phyloP scores from a whole-genome alignment of 2,113 vertebrate species.

The Upupa epops region DNA sequence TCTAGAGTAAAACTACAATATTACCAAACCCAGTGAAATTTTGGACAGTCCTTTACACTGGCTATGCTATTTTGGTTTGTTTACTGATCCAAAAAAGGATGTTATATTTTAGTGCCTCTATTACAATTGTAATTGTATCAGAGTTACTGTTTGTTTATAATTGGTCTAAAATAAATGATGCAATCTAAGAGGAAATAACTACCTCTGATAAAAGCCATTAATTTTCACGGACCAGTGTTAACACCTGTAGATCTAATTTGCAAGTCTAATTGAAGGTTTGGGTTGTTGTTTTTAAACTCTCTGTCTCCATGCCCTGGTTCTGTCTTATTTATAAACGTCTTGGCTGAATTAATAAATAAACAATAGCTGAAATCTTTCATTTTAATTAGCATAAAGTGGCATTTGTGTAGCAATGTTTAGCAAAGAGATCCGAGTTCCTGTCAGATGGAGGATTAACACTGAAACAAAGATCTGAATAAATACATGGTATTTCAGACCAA shows the following conservation, averaged over 20 bases:
- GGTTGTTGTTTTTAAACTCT: neutral
- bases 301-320: neutral
- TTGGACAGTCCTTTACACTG: neutral
- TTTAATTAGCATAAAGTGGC: conserved; percentile 61
- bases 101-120: neutral
- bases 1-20: neutral
- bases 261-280: conserved; percentile 47
- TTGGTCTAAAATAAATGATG: conserved; percentile 10
- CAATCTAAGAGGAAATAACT: conserved; percentile 44
- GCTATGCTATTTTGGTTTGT: neutral
- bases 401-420: conserved; percentile 59
- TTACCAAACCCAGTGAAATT: neutral
- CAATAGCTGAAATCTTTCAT: conserved; percentile 56
- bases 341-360: conserved; percentile 69
- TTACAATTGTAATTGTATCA: neutral
- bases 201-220: conserved; percentile 38
- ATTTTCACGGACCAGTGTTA: conserved; percentile 48
- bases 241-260: conserved; percentile 51
- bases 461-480: conserved; percentile 62
- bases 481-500: conserved; percentile 35
- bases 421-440: conserved; percentile 14
- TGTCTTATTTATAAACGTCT: conserved; percentile 61
- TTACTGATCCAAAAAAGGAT: neutral
- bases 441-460: conserved; percentile 38
- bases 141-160: conserved; percentile 50